Percentiles rank a stretch among this genome's conserved stretches.
Evolutionary conservation across 2,888 invertebrate species (phyloP).

Genomic region (Clitarchus hookeri): DNA sequence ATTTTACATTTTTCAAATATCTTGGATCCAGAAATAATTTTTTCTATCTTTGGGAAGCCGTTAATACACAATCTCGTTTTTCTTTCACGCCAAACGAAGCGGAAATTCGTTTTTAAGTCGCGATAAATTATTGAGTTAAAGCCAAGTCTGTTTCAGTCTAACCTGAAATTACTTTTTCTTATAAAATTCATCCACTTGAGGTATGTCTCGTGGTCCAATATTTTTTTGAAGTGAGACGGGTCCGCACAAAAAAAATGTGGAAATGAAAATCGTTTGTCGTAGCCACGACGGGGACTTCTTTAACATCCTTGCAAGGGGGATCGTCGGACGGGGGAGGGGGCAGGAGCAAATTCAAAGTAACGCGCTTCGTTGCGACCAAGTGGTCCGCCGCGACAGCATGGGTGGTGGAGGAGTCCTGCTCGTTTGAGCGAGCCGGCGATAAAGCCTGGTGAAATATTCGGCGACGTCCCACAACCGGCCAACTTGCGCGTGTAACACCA

Average conservation of each 20-base stretch:
- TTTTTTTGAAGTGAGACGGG: neutral
- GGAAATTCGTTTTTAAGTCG: no score
- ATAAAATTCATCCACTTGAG: neutral
- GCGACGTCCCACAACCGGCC: neutral
- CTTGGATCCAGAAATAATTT: no score
- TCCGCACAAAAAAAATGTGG: neutral
- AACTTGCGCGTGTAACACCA: neutral
- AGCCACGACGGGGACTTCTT: neutral
- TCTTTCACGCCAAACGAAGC: no score
- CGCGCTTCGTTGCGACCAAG: neutral
- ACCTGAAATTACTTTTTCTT: no score
- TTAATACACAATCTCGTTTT: no score
- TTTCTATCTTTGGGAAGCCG: no score
- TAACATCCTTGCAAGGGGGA: neutral
- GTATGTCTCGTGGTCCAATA: neutral
- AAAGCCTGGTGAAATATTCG: neutral
- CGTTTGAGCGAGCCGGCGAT: neutral
- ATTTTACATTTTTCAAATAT: no score
- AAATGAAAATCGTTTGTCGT: neutral
- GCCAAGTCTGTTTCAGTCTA: no score
- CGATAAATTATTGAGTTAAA: no score
- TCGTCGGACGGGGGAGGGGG: neutral
- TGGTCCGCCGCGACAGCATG: neutral
- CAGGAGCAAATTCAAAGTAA: neutral
- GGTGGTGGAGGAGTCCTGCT: neutral